phyloP scores from a whole-genome alignment of 2,113 vertebrate genomes.

The Genyomyrus donnyi region DNA sequence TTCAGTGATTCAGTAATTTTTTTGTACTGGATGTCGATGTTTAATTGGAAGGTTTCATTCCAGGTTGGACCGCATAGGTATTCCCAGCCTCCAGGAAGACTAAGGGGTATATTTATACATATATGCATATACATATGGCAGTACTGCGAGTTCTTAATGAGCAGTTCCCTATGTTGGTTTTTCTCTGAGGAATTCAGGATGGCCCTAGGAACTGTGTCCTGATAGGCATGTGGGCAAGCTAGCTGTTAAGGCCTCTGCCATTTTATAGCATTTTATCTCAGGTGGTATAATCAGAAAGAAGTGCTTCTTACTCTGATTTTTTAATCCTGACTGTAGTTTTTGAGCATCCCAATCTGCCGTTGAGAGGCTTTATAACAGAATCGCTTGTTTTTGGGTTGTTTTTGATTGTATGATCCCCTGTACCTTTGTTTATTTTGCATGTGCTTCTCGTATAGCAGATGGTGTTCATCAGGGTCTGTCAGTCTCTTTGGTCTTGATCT shows the following conservation, averaged over 20 bases:
- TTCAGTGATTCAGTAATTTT: neutral
- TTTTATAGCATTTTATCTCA: neutral
- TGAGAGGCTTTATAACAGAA: neutral
- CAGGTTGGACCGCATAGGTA: neutral
- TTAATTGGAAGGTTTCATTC: neutral
- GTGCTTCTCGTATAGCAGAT: neutral
- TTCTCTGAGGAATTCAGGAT: neutral
- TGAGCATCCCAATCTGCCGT: neutral
- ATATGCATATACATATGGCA: neutral
- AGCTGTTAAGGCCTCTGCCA: neutral
- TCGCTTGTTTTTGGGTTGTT: neutral
- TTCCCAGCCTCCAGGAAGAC: neutral
- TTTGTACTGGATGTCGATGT: neutral
- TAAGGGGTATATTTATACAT: neutral
- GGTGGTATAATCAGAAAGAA: neutral
- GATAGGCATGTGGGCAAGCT: neutral
- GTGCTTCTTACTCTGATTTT: neutral
- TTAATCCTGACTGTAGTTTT: neutral
- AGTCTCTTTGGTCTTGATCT: neutral
- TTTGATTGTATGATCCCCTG: neutral
- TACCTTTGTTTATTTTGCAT: neutral
- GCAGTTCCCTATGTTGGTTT: neutral
- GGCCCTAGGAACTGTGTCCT: neutral
- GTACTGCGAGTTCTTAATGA: neutral
- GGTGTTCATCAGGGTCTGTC: neutral